Evolutionary conservation across 2,113 vertebrate genomes (phyloP).

Genomic region (Tragelaphus strepsiceros): DNA sequence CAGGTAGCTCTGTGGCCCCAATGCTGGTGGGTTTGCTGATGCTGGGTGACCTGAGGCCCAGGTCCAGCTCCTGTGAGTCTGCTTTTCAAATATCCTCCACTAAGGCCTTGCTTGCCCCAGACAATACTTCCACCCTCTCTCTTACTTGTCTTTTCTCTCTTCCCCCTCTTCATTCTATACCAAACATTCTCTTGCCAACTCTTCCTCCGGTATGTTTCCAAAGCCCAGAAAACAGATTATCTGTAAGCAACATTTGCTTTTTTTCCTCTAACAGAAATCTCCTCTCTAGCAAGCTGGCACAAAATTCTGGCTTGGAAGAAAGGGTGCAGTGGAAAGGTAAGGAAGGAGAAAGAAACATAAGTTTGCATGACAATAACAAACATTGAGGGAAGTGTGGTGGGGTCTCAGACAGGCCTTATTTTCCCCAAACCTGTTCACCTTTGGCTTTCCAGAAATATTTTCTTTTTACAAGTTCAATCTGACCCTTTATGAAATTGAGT

Average conservation of each 20-base stretch:
- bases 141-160: background rate
- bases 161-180: background rate
- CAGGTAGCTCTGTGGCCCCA: background rate
- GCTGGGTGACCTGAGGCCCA: accelerated
- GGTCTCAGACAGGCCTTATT: background rate
- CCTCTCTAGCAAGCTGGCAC: background rate
- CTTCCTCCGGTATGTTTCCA: background rate
- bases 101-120: background rate
- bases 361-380: background rate
- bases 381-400: background rate
- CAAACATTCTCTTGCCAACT: background rate
- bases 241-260: background rate
- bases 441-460: background rate
- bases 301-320: background rate
- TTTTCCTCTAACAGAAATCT: background rate
- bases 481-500: background rate
- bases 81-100: background rate
- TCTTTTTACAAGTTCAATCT: background rate
- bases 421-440: background rate
- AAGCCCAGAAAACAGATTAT: background rate
- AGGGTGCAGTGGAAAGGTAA: background rate
- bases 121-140: background rate
- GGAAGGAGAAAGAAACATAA: background rate
- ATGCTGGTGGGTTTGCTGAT: background rate
- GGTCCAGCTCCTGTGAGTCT: background rate